Evolutionary conservation across 2,888 invertebrate genomes (phyloP).

Genomic region (Thumatha senex): DNA sequence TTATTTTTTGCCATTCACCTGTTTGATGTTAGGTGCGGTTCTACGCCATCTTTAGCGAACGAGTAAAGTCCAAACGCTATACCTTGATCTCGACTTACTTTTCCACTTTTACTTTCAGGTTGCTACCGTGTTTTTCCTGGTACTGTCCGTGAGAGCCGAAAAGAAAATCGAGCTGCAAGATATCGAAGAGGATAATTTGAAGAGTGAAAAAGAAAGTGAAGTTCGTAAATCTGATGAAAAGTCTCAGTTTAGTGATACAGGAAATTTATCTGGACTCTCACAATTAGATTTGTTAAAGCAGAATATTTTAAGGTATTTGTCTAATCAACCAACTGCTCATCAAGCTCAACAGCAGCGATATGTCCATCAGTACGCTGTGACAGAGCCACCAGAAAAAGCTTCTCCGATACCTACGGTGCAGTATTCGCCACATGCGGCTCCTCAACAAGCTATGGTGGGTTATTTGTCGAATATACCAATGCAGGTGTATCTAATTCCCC

Average conservation of each 20-base stretch:
- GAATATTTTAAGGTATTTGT: constrained; percentile 60
- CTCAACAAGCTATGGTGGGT: constrained; percentile 69
- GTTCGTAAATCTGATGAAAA: constrained; percentile 50
- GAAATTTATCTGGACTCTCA: constrained; percentile 37
- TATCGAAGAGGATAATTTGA: constrained; percentile 88
- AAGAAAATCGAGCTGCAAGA: constrained; percentile 89
- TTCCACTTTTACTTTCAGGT: constrained; percentile 75
- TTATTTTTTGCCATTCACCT: constrained; percentile 79
- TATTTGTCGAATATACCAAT: constrained; percentile 74
- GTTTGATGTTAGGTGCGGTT: constrained; percentile 48
- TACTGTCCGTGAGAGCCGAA: constrained; percentile 69
- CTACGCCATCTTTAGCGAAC: constrained; percentile 50
- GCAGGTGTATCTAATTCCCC: constrained; percentile 76
- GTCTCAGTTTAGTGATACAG: constrained; percentile 37
- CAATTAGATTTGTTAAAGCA: constrained; percentile 65
- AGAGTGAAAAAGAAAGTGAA: constrained; percentile 79
- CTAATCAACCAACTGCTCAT: constrained; percentile 44
- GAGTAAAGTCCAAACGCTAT: constrained; percentile 44
- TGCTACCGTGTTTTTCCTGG: constrained; percentile 57
- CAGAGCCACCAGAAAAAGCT: constrained; percentile 62
- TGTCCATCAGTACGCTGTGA: constrained; percentile 73
- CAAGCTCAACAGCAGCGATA: constrained; percentile 52
- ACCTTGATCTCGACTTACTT: constrained; percentile 44
- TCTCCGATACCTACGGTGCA: constrained; percentile 41
- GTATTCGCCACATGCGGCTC: constrained; percentile 39